phyloP scores from a whole-genome alignment of 2,797 vertebrate genomes.

The Artibeus jamaicensis region DNA sequence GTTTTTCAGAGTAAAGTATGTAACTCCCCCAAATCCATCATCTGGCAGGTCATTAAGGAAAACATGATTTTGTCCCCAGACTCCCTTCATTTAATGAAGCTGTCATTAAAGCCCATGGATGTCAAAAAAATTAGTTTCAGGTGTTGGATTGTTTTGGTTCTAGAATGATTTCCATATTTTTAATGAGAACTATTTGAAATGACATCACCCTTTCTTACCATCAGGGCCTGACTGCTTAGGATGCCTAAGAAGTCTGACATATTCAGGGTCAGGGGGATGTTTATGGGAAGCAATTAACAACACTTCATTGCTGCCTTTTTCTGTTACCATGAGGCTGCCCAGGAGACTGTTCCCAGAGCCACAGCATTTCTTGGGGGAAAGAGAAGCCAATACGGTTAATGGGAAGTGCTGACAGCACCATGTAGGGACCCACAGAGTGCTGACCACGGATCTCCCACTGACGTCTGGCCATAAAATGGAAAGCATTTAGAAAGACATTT shows the following conservation, averaged over 20 bases:
- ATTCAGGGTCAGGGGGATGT: neutral
- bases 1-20: neutral
- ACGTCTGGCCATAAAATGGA: neutral
- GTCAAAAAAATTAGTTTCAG: conserved; percentile 74
- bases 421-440: neutral
- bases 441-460: neutral
- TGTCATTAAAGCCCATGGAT: conserved; percentile 62
- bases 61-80: conserved; percentile 56
- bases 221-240: neutral
- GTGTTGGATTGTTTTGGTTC: conserved; percentile 57
- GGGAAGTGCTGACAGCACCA: conserved; percentile 2
- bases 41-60: conserved; percentile 60
- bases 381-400: neutral
- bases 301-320: conserved; percentile 22
- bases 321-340: neutral
- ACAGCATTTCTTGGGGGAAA: conserved; percentile 4
- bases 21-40: conserved; percentile 42
- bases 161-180: conserved; percentile 67
- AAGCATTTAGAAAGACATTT: conserved; percentile 37
- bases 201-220: neutral
- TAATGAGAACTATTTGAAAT: conserved; percentile 60
- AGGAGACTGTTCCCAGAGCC: conserved; percentile 11
- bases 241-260: conserved; percentile 10
- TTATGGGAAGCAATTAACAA: conserved; percentile 43
- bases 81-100: conserved; percentile 70